These are phyloP conservation scores for Felis catus DNA, from an alignment of 2,113 vertebrate species.

Conservation along the genomic window F.catus_Fca126_mat1.0 CM031421.1:100323001-100323500, in stretches of 20 bases:
- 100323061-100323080: neutral
- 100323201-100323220: neutral
- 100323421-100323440: neutral
- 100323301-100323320: neutral
- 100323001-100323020: neutral
- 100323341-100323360: neutral
- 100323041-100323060: neutral
- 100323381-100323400: accelerated
- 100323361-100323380: too few species aligned
- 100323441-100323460: neutral
- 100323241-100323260: neutral
- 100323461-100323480: neutral
- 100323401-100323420: too few species aligned
- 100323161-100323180: neutral
- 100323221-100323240: neutral
- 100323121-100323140: neutral
- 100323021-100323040: neutral
- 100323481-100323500: neutral
- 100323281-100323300: neutral
- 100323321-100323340: neutral
- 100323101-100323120: neutral
- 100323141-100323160: neutral
- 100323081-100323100: too few species aligned
- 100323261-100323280: neutral
- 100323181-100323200: neutral